These are phyloP conservation scores for Drosophila limbata DNA, from an alignment of 2,888 invertebrate species.

Conservation along the genomic window DNA sequence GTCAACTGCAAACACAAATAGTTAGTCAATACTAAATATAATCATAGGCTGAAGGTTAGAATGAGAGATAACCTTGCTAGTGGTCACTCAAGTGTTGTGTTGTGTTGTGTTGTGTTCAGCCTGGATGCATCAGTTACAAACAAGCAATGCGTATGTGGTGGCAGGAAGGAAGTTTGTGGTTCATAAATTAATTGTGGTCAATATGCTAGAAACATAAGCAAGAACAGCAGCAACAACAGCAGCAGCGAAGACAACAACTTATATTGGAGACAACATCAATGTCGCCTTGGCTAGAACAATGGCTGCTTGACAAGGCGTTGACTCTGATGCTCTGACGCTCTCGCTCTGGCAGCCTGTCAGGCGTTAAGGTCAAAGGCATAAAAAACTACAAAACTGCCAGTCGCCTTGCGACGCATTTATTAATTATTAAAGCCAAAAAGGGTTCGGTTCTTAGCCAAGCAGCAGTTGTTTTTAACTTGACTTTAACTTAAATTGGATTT, in stretches of 20 bases:
- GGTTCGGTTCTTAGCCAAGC: slow-evolving; percentile 11
- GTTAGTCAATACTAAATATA: slow-evolving; percentile 56
- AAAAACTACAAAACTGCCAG: slow-evolving; percentile 59
- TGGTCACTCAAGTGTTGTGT: slow-evolving; percentile 72
- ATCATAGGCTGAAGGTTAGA: slow-evolving; percentile 44
- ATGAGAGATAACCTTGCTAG: slow-evolving; percentile 62
- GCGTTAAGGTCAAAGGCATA: slow-evolving; percentile 77
- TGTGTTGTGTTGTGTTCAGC: slow-evolving; percentile 40
- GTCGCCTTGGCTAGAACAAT: slow-evolving; percentile 62
- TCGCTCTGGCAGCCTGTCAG: slow-evolving; percentile 49
- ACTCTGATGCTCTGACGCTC: slow-evolving; percentile 20
- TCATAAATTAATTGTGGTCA: slow-evolving; percentile 78
- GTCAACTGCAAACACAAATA: slow-evolving; percentile 63
- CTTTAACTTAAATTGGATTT: slow-evolving; percentile 22
- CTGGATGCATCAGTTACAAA: slow-evolving; percentile 60
- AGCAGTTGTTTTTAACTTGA: slow-evolving; percentile 3
- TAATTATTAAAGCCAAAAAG: slow-evolving; percentile 35
- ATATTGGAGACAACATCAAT: slow-evolving; percentile 45
- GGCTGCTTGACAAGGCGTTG: slow-evolving; percentile 38
- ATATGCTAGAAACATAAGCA: slow-evolving; percentile 58
- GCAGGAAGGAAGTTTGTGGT: slow-evolving; percentile 78
- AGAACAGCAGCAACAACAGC: slow-evolving; percentile 13
- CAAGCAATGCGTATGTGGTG: slow-evolving; percentile 50
- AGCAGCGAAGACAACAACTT: slow-evolving; percentile 12
- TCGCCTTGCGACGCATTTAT: slow-evolving; percentile 32